phyloP scores from a whole-genome alignment of 2,797 vertebrate species.

The Artibeus lituratus region DNA sequence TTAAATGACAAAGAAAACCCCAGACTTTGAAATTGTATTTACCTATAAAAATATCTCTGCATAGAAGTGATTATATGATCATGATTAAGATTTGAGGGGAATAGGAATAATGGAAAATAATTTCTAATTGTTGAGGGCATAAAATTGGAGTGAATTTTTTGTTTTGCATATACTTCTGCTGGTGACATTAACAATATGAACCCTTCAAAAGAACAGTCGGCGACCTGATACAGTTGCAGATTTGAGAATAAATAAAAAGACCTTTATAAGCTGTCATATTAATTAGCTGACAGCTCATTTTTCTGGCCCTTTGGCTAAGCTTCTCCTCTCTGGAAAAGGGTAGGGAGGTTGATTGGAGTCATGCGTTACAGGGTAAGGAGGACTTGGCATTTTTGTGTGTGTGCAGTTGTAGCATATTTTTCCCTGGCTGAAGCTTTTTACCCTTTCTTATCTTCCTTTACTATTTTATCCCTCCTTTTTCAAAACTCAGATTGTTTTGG shows the following conservation, averaged over 20 bases:
- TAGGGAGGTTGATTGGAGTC: not conserved
- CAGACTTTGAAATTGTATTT: not conserved
- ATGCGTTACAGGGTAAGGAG: not conserved
- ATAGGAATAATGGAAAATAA: not conserved
- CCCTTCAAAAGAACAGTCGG: conserved; percentile 2
- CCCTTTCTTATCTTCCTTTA: not conserved
- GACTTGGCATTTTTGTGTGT: not conserved
- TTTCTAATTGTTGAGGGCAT: conserved; percentile 14
- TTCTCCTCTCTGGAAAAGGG: not conserved
- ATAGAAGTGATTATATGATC: not conserved
- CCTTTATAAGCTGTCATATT: not conserved
- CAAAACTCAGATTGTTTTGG: not conserved
- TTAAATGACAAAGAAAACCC: not conserved
- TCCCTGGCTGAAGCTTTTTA: not conserved
- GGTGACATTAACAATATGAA: not conserved
- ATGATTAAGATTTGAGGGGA: not conserved
- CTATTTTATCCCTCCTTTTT: conserved; percentile 9
- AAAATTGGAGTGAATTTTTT: not conserved
- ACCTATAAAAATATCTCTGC: not conserved
- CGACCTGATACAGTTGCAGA: not conserved
- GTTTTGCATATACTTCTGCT: not conserved
- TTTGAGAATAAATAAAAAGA: not conserved
- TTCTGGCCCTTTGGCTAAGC: not conserved
- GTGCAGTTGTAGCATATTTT: not conserved
- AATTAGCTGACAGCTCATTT: not conserved